Conservation (phyloP, 1,140 invertebrate genomes). For the Cyrtorhinus lividipennis region DNA sequence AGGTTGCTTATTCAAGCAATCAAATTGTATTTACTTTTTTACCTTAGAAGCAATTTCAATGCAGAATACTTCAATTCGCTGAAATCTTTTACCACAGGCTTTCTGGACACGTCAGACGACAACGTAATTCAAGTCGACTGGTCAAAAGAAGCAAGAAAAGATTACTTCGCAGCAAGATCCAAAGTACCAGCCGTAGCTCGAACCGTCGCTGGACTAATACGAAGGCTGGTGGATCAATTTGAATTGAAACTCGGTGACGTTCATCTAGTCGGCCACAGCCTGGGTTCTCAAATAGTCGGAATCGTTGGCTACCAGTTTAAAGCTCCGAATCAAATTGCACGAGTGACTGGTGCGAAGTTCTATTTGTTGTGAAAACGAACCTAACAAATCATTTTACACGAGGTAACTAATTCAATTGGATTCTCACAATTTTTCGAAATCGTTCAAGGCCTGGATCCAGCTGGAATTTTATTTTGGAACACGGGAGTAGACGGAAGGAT, state of each 20-base stretch:
- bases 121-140: conserved; percentile 44
- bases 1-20: too few relatives aligned
- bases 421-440: too few relatives aligned
- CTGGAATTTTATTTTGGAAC: conserved; percentile 52
- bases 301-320: conserved; percentile 33
- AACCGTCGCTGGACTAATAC: conserved; percentile 41
- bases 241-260: conserved; percentile 34
- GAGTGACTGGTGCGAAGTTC: conserved; percentile 11
- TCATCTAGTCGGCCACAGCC: conserved; percentile 48
- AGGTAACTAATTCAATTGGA: too few relatives aligned
- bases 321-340: not conserved
- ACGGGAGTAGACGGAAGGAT: conserved; percentile 39
- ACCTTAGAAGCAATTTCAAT: too few relatives aligned
- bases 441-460: conserved; percentile 52
- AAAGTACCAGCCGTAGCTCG: conserved; percentile 45
- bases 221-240: conserved; percentile 35
- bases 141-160: conserved; percentile 29
- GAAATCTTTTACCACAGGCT: conserved; percentile 25
- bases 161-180: conserved; percentile 35
- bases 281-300: conserved; percentile 50
- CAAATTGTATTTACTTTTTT: too few relatives aligned
- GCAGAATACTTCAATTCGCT: too few relatives aligned
- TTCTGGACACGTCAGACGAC: conserved; percentile 29
- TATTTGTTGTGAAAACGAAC: too few relatives aligned
- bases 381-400: too few relatives aligned